These are phyloP conservation scores for Camptogramma bilineatum DNA, from an alignment of 2,888 invertebrate genomes.

Conservation along the genomic window DNA sequence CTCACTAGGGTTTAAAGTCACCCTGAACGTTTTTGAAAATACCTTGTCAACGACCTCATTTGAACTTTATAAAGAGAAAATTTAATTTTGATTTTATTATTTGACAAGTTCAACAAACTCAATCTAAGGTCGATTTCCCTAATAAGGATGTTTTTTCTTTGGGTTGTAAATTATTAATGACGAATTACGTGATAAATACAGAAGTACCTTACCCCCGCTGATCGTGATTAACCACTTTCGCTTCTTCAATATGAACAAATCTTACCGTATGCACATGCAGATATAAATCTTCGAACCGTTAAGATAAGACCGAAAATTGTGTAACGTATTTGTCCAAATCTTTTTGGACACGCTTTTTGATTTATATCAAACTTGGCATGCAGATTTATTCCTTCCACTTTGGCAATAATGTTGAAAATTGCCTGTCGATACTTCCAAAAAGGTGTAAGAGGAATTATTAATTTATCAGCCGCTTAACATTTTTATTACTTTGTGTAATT, in stretches of 20 bases:
- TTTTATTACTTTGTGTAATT: constrained; percentile 34
- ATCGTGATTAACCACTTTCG: constrained; percentile 39
- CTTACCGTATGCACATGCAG: constrained; percentile 8
- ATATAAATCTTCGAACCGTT: not conserved
- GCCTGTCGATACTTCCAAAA: constrained; percentile 11
- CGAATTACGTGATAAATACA: constrained; percentile 36
- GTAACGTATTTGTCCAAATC: not conserved
- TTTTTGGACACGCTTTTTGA: constrained; percentile 14
- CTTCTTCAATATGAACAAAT: constrained; percentile 34
- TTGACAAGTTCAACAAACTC: not conserved
- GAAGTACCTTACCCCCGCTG: constrained; percentile 29
- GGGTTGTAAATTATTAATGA: constrained; percentile 24
- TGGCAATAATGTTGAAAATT: constrained; percentile 22
- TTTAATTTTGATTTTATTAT: not conserved
- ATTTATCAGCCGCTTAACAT: constrained; percentile 29
- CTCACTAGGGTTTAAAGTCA: no score
- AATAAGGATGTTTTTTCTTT: constrained; percentile 12
- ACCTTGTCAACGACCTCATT: not conserved
- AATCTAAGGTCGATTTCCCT: constrained; percentile 12
- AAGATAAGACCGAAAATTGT: constrained; percentile 7
- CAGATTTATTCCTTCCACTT: constrained; percentile 21
- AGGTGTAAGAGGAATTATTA: constrained; percentile 21
- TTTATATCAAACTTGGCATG: constrained; percentile 12
- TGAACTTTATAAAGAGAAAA: not conserved
- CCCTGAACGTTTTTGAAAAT: no score